phyloP scores from a whole-genome alignment of 1,140 invertebrate species.

The Anoplophora glabripennis region DNA sequence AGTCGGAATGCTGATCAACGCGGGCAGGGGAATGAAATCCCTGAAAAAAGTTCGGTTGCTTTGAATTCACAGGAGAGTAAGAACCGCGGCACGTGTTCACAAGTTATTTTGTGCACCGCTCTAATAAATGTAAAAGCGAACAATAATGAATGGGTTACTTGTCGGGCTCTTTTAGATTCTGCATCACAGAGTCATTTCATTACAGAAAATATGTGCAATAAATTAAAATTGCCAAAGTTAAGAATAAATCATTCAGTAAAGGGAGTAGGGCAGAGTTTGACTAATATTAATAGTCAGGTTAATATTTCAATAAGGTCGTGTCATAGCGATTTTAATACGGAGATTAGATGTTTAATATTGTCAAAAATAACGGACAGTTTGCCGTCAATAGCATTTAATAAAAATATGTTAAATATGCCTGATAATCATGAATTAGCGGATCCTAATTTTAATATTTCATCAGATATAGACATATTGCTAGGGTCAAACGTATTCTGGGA shows the following conservation, averaged over 20 bases:
- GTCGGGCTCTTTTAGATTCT: background rate
- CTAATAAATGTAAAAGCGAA: background rate
- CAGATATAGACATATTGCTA: constrained; percentile 24
- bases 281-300: too few species aligned
- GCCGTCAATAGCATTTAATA: background rate
- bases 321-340: background rate
- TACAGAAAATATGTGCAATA: background rate
- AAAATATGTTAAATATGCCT: constrained; percentile 17
- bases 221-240: too few species aligned
- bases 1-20: too few species aligned
- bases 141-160: background rate
- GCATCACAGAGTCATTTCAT: background rate
- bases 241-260: too few species aligned
- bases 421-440: constrained; percentile 18
- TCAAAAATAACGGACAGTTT: constrained; percentile 7
- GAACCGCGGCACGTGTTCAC: too few species aligned
- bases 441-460: constrained; percentile 11
- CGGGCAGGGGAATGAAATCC: too few species aligned
- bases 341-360: background rate
- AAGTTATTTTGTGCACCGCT: background rate
- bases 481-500: constrained; percentile 24
- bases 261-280: too few species aligned
- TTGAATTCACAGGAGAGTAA: too few species aligned
- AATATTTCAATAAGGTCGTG: background rate
- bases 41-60: too few species aligned